Evolutionary conservation across 2,797 vertebrate genomes (phyloP).

Genomic region (Protosalanx chinensis): DNA sequence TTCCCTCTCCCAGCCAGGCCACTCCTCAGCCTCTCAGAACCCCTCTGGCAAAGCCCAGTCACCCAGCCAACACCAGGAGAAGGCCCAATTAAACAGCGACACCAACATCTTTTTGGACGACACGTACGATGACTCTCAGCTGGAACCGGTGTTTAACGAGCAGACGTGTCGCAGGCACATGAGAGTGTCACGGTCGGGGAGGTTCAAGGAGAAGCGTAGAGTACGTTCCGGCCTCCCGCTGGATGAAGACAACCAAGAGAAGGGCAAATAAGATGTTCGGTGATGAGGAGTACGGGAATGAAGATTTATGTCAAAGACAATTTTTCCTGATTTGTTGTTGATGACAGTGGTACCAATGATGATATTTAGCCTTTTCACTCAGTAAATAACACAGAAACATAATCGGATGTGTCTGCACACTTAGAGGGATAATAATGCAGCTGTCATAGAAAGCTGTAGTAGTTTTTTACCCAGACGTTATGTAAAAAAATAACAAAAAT

Average conservation of each 20-base stretch:
- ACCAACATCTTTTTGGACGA: constrained; percentile 47
- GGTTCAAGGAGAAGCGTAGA: constrained; percentile 87
- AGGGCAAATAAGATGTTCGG: constrained; percentile 59
- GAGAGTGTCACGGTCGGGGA: constrained; percentile 88
- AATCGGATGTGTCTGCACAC: not conserved
- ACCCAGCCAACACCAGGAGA: constrained; percentile 10
- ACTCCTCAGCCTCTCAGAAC: constrained; percentile 18
- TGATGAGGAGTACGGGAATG: constrained; percentile 44
- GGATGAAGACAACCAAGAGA: constrained; percentile 69
- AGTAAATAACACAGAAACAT: no score
- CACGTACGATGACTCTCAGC: constrained; percentile 66
- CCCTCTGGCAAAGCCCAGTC: constrained; percentile 4
- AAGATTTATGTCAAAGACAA: constrained; percentile 32
- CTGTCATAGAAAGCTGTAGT: not conserved
- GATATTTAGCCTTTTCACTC: not conserved
- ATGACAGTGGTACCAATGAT: not conserved
- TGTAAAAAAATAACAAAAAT: not conserved
- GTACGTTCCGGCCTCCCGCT: constrained; percentile 77
- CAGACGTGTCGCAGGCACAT: constrained; percentile 81
- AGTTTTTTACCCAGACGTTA: constrained; percentile 37
- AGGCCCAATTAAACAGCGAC: constrained; percentile 25
- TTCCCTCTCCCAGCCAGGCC: constrained; percentile 17
- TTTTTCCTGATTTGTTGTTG: not conserved
- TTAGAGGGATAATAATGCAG: not conserved
- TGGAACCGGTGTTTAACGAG: constrained; percentile 73